Percentiles rank a stretch among this genome's conserved stretches.
These are phyloP conservation scores for Hemicentrotus pulcherrimus DNA, from an alignment of 35 echinoderm and acorn worm genomes.

Conservation along the genomic window DNA sequence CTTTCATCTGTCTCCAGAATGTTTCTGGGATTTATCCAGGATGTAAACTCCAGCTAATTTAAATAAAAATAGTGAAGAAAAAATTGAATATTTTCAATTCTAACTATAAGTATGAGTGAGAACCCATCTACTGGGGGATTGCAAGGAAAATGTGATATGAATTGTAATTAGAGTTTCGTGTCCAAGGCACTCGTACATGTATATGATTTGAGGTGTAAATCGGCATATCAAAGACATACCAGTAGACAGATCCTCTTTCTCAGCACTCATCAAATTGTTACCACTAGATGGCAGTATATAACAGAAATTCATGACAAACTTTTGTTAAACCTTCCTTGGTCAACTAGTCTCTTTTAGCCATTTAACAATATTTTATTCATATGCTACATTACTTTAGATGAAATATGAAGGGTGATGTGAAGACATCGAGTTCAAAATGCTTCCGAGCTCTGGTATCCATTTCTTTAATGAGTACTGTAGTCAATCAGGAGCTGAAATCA, in stretches of 20 bases:
- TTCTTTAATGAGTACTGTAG: no score
- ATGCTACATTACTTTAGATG: no score
- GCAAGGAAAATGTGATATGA: neutral
- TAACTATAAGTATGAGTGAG: neutral
- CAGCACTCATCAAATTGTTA: neutral
- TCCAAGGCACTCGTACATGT: neutral
- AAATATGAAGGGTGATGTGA: no score
- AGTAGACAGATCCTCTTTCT: neutral
- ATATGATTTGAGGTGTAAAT: neutral
- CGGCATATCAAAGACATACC: neutral
- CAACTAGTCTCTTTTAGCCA: neutral
- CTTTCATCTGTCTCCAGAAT: no score
- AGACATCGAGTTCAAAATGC: no score
- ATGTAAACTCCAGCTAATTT: no score
- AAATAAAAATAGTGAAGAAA: no score
- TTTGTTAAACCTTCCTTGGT: neutral
- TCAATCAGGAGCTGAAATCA: no score
- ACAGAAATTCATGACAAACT: neutral
- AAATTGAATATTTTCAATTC: no score
- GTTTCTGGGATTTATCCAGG: no score
- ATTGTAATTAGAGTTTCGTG: neutral
- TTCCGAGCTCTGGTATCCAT: no score
- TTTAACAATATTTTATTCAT: no score
- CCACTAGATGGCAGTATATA: neutral
- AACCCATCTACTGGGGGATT: neutral